Base-by-base conservation (phyloP, 2,113 vertebrate species). In the Brachyhypopomus gauderio region DNA sequence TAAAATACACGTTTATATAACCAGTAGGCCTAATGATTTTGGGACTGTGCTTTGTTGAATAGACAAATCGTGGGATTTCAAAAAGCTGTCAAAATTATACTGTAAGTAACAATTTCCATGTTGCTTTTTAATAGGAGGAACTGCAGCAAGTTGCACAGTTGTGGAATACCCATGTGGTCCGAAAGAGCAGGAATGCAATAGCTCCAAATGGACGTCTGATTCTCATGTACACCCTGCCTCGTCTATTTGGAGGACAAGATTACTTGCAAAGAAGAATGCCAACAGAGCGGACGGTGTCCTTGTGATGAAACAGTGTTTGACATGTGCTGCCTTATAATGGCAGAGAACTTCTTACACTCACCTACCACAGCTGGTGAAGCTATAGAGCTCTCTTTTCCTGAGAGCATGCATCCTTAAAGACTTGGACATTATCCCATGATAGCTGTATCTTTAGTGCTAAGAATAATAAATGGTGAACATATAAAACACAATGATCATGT, bases 311-410 rank as follows among this genome's bases (percentile, higher is more conserved):
- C 69, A 63, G 77, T 74, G 30, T 86, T 86, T 58, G 60, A 5
- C 67, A 71, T 85, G 58, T 81, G 78, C 72, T 85, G 86, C 81
- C 11, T 81, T 80, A 78, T 75, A 85, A 87, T 87, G 83, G 23
- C 27, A 72, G 72, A 86, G 25, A 83, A 45, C 41, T 45, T 45
- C 41, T 45, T 45, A 45, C 41, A 45, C 41, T 45, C 41, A 45
- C 41, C 41, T 45, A 84, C 67, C 59, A 48, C 23, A 25, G 66
- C 30, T 30, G 30, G 3, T 30, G 30, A 30, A 30, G 30, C 30
- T 30, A 30, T 30, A 30, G 30, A 30, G 30, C 30, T 30, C 2
- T 30, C 30, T 30, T 30, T 30, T 30, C 30, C 30, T 30, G 30
- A 30, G 30, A 30, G 30, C 30, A 30, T 30, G 30, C 30, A 30